Conservation (phyloP, 2,888 invertebrate genomes). For the Nemapogon koenigi region DNA sequence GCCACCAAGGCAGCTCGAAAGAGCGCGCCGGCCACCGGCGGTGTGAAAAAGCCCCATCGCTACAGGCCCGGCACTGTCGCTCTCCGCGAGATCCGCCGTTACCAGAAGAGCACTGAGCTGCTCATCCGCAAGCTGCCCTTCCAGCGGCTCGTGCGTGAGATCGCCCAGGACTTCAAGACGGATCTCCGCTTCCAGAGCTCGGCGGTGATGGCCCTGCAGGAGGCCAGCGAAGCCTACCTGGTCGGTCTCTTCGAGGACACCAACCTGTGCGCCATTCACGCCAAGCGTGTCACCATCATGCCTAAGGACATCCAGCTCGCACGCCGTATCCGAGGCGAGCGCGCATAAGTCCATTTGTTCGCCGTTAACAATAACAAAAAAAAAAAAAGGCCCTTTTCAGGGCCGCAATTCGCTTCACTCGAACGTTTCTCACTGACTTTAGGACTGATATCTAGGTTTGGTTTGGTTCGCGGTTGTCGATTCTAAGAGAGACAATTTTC, state of each 20-base stretch:
- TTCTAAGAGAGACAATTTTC: too few relatives aligned
- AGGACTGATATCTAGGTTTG: too few relatives aligned
- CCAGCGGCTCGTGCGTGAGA: constrained; percentile 62
- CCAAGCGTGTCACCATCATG: constrained; percentile 2
- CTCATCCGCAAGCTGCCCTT: constrained; percentile 66
- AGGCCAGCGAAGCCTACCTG: constrained; percentile 52
- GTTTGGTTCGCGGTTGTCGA: too few relatives aligned
- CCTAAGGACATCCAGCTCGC: constrained; percentile 19
- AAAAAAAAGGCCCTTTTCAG: too few relatives aligned
- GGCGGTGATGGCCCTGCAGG: constrained; percentile 63
- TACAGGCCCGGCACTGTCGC: constrained; percentile 71
- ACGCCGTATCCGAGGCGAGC: constrained; percentile 38
- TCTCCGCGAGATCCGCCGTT: constrained; percentile 78
- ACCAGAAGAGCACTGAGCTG: constrained; percentile 80
- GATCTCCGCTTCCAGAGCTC: constrained; percentile 59
- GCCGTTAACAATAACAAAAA: too few relatives aligned
- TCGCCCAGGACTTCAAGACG: constrained; percentile 2
- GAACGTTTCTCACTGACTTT: too few relatives aligned
- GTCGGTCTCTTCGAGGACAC: constrained; percentile 49
- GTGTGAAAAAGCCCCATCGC: constrained; percentile 7
- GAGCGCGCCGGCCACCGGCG: constrained; percentile 7
- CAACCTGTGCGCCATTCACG: constrained; percentile 1
- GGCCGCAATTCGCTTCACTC: too few relatives aligned
- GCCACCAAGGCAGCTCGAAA: constrained; percentile 8
- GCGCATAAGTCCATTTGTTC: constrained; percentile 31